phyloP scores from a whole-genome alignment of 2,113 vertebrate genomes.

The Ondatra zibethicus region DNA sequence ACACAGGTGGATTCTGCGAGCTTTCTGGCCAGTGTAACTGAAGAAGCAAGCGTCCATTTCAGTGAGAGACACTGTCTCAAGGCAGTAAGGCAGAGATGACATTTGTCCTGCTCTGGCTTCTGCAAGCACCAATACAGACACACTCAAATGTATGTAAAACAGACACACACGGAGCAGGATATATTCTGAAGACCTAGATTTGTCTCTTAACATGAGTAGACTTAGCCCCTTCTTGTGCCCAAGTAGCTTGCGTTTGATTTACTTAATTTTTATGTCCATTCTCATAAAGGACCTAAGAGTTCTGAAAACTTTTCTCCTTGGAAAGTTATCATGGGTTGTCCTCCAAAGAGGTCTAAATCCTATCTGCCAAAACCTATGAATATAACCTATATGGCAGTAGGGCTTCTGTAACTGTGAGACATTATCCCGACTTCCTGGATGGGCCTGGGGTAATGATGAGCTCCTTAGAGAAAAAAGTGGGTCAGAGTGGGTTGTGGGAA shows the following conservation, averaged over 20 bases:
- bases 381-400: not conserved
- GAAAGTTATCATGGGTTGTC: not conserved
- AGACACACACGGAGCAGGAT: conserved; percentile 32
- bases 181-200: conserved; percentile 72
- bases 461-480: not conserved
- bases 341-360: not conserved
- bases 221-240: conserved; percentile 64
- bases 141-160: not conserved
- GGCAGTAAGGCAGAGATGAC: not conserved
- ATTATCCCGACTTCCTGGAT: not conserved
- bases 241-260: conserved; percentile 79
- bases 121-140: not conserved
- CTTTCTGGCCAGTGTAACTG: not conserved
- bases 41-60: not conserved
- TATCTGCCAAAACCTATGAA: not conserved
- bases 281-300: not conserved
- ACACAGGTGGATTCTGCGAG: not conserved
- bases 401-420: conserved; percentile 3
- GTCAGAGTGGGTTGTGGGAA: not conserved
- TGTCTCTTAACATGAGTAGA: conserved; percentile 79
- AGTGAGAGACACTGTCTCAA: not conserved
- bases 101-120: not conserved
- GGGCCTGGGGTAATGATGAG: not conserved
- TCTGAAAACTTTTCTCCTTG: not conserved
- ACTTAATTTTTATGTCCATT: conserved; percentile 34